A percentile compares a stretch with the other conserved stretches of the same genome.
phyloP scores from a whole-genome alignment of 2,888 invertebrate species.

The Saturnia pavonia region DNA sequence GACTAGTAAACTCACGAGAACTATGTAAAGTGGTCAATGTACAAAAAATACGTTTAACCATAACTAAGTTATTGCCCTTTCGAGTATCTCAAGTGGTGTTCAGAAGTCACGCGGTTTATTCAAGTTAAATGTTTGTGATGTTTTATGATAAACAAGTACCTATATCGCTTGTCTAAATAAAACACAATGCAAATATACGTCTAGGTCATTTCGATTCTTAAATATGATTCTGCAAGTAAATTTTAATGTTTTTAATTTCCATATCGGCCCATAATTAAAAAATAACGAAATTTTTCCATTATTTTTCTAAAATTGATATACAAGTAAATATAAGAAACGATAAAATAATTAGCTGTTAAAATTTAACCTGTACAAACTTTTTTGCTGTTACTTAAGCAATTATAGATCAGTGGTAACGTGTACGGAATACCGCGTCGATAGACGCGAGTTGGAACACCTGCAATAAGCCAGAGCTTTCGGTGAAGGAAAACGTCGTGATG shows the following conservation, averaged over 20 bases:
- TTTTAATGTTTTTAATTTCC: not conserved
- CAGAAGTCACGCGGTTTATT: not conserved
- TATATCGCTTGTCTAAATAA: not conserved
- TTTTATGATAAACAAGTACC: not conserved
- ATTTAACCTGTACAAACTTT: not conserved
- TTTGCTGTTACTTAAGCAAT: not conserved
- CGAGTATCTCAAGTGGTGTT: slow-evolving; percentile 7
- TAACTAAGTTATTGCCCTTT: slow-evolving; percentile 10
- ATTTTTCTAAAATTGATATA: not conserved
- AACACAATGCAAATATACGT: not conserved
- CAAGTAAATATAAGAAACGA: not conserved
- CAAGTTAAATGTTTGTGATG: not conserved
- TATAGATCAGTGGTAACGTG: no score
- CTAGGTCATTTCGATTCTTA: not conserved
- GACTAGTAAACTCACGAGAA: not conserved
- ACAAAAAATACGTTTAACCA: slow-evolving; percentile 15
- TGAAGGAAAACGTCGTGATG: no score
- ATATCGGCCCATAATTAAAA: not conserved
- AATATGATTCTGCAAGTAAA: not conserved
- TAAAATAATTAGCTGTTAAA: not conserved
- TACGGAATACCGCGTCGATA: no score
- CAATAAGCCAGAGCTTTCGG: no score
- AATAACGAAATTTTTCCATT: not conserved
- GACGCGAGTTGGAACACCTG: no score
- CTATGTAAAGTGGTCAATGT: slow-evolving; percentile 3